These are phyloP conservation scores for Allobates femoralis DNA, from an alignment of 2,797 vertebrate species.

Conservation along the genomic window DNA sequence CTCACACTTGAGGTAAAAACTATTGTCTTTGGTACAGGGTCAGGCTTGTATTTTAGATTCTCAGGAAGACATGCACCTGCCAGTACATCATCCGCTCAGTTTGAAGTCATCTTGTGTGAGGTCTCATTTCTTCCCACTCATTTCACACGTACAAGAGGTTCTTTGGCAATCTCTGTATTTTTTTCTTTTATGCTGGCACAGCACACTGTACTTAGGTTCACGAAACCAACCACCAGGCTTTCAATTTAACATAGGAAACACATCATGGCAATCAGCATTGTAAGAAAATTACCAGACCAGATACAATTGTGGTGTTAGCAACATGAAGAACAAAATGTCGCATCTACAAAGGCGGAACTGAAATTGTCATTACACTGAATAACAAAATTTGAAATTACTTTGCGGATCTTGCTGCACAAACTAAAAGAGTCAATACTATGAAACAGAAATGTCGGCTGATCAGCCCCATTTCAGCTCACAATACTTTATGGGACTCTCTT, in stretches of 20 bases:
- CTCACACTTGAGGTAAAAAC: slow-evolving; percentile 35
- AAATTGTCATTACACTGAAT: slow-evolving; percentile 21
- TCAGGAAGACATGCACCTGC: slow-evolving; percentile 22
- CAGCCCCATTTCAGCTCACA: no score
- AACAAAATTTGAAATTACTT: slow-evolving; percentile 35
- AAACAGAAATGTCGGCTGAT: no score
- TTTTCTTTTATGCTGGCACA: neutral
- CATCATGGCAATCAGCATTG: slow-evolving; percentile 13
- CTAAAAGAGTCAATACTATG: no score
- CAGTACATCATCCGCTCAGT: slow-evolving; percentile 28
- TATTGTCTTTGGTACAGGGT: slow-evolving; percentile 26
- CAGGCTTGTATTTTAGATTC: slow-evolving; percentile 31
- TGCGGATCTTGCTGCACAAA: neutral
- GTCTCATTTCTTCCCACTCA: slow-evolving; percentile 13
- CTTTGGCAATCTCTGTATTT: neutral
- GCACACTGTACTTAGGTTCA: neutral
- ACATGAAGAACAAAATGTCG: slow-evolving; percentile 46
- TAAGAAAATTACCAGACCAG: slow-evolving; percentile 19
- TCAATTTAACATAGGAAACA: slow-evolving; percentile 13
- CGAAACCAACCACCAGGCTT: slow-evolving; percentile 7
- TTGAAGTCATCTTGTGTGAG: slow-evolving; percentile 30
- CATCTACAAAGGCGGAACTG: slow-evolving; percentile 38
- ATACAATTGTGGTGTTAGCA: slow-evolving; percentile 46
- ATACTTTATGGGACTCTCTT: no score
- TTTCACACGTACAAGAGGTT: slow-evolving; percentile 30